Conservation (phyloP, 1,140 invertebrate genomes). For the Bradysia coprophila region DNA sequence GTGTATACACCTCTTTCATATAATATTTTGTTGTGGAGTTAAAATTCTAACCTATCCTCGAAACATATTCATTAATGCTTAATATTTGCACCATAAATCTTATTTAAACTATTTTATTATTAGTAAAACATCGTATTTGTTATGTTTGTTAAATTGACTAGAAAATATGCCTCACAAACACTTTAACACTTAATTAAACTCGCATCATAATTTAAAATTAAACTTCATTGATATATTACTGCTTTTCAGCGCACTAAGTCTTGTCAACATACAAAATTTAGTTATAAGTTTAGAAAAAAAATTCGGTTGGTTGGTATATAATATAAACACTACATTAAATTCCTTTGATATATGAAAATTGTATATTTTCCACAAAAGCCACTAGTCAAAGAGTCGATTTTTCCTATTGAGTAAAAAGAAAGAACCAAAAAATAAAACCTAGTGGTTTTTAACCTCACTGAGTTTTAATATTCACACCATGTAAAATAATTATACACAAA, state of each 20-base stretch:
- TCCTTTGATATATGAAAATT: background rate
- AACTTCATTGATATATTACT: background rate
- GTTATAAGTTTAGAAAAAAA: background rate
- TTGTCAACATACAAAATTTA: background rate
- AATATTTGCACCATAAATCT: too few species aligned
- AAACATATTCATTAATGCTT: too few species aligned
- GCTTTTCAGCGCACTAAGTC: background rate
- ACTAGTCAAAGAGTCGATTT: background rate
- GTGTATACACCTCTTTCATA: too few species aligned
- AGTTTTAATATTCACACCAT: background rate
- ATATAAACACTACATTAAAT: too few species aligned
- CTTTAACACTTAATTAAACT: background rate
- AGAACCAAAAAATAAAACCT: background rate
- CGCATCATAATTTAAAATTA: background rate
- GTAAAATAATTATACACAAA: too few species aligned
- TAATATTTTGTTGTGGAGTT: too few species aligned
- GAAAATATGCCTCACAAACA: background rate
- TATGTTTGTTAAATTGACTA: background rate
- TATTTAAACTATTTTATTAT: too few species aligned
- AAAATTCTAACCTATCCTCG: too few species aligned
- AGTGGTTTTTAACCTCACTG: background rate
- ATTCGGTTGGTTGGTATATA: too few species aligned
- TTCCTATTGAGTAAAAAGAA: background rate
- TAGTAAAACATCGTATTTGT: too few species aligned
- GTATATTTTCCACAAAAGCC: background rate